Percentiles rank a stretch among this genome's conserved stretches.
Evolutionary conservation across 1,140 invertebrate genomes (phyloP).

Genomic region (Scaptomyza hsui): DNA sequence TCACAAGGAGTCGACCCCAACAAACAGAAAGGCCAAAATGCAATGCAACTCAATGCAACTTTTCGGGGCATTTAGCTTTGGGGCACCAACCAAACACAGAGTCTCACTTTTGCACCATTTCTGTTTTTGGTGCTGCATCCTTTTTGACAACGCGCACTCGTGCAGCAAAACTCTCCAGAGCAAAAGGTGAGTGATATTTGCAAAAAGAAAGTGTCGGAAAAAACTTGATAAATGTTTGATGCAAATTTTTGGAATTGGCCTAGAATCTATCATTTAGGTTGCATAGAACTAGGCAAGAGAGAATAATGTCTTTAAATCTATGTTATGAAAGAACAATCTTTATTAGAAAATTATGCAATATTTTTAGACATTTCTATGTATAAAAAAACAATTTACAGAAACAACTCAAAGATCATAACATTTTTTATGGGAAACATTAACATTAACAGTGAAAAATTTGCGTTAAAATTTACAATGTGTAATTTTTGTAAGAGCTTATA

Average conservation of each 20-base stretch:
- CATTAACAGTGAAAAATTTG: too few relatives aligned
- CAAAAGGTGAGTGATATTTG: neutral
- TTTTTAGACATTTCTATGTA: too few relatives aligned
- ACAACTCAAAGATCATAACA: too few relatives aligned
- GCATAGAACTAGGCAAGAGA: too few relatives aligned
- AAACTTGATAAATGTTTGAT: constrained; percentile 7
- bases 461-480: too few relatives aligned
- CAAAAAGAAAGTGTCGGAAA: constrained; percentile 17
- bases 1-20: constrained; percentile 44
- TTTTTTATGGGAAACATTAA: too few relatives aligned
- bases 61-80: neutral
- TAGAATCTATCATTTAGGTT: neutral
- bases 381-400: too few relatives aligned
- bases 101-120: constrained; percentile 7
- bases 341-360: too few relatives aligned
- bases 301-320: too few relatives aligned
- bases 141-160: constrained; percentile 21
- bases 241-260: neutral
- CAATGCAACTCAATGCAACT: constrained; percentile 37
- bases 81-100: neutral
- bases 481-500: too few relatives aligned
- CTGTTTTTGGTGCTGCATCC: constrained; percentile 12
- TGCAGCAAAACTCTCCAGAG: neutral
- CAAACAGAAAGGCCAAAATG: constrained; percentile 17
- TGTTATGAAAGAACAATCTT: too few relatives aligned